phyloP scores from a whole-genome alignment of 2,797 vertebrate species.

The Myripristis jacobus region DNA sequence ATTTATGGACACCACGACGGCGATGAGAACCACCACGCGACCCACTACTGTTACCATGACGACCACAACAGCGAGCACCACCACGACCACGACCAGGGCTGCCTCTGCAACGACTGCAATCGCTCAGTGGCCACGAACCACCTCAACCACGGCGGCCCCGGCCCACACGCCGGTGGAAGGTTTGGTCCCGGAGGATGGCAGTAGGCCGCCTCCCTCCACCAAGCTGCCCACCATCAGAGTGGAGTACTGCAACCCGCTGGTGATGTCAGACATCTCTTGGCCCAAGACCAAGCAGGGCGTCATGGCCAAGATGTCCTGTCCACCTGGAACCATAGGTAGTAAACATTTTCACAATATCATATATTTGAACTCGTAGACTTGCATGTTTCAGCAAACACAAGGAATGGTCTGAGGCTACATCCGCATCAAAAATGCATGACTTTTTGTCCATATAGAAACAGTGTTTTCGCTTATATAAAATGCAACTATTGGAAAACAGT shows the following conservation, averaged over 20 bases:
- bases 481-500: no score
- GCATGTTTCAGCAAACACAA: no score
- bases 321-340: conserved; percentile 91
- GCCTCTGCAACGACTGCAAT: conserved; percentile 42
- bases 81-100: conserved; percentile 80
- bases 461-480: no score
- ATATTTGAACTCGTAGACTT: background rate
- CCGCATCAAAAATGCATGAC: no score
- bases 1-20: conserved; percentile 83
- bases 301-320: conserved; percentile 90
- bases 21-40: conserved; percentile 73
- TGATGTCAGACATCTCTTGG: conserved; percentile 92
- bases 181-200: conserved; percentile 74
- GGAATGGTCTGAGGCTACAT: no score
- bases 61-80: conserved; percentile 66
- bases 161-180: conserved; percentile 52
- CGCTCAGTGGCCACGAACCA: conserved; percentile 83
- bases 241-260: conserved; percentile 90
- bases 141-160: conserved; percentile 67
- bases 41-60: conserved; percentile 58
- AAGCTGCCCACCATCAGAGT: conserved; percentile 86
- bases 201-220: conserved; percentile 83
- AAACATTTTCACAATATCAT: background rate
- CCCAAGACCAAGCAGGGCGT: conserved; percentile 92
- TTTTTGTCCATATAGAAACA: no score